These are phyloP conservation scores for Lates calcarifer DNA, from an alignment of 2,113 vertebrate genomes.

Conservation along the genomic window DNA sequence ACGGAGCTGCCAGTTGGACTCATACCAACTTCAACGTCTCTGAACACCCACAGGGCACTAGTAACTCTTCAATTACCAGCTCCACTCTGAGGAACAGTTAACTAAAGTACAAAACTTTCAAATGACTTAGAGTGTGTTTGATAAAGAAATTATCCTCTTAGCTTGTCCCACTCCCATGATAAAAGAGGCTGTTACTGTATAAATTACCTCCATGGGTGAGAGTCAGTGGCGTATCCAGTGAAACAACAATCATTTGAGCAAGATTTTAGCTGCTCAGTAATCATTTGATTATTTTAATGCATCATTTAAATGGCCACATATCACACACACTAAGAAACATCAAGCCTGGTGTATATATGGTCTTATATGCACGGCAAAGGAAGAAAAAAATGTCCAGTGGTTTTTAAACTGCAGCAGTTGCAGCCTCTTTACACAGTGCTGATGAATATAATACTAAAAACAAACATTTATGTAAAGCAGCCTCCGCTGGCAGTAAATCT, in stretches of 20 bases:
- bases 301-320: neutral
- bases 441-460: conserved; percentile 52
- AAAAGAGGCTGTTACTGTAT: conserved; percentile 84
- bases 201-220: conserved; percentile 86
- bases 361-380: neutral
- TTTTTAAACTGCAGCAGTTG: conserved; percentile 34
- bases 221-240: neutral
- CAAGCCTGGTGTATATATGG: too few relatives aligned
- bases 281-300: neutral
- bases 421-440: conserved; percentile 45
- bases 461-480: conserved; percentile 67
- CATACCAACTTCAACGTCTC: conserved; percentile 80
- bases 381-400: neutral
- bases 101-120: conserved; percentile 90
- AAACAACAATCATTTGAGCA: conserved; percentile 16
- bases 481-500: conserved; percentile 49
- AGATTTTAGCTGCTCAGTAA: conserved; percentile 26
- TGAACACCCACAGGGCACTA: conserved; percentile 87
- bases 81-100: conserved; percentile 89
- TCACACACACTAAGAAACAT: neutral
- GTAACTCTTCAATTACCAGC: conserved; percentile 89
- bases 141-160: conserved; percentile 93
- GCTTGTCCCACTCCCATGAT: conserved; percentile 86
- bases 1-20: conserved; percentile 42
- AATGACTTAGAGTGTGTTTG: conserved; percentile 91